phyloP scores from a whole-genome alignment of 1,140 invertebrate species.

The Portunus trituberculatus region DNA sequence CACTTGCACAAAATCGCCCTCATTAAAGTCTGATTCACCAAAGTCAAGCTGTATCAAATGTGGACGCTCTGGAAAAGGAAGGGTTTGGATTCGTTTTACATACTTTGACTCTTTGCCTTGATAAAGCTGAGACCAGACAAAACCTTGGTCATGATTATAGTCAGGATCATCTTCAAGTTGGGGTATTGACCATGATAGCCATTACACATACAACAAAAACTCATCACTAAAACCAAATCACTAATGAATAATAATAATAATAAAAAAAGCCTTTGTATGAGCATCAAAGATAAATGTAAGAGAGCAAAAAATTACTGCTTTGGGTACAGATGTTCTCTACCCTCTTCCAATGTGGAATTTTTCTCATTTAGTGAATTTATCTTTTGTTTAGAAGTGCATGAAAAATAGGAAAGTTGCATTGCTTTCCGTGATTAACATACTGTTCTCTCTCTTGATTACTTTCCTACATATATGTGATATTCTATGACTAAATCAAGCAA shows the following conservation, averaged over 20 bases:
- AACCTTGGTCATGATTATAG: neutral
- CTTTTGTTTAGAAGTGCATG: neutral
- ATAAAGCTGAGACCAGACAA: neutral
- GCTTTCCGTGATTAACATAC: neutral
- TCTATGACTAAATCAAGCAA: neutral
- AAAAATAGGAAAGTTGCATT: neutral
- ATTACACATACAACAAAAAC: neutral
- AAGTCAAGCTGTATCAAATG: conserved; percentile 76
- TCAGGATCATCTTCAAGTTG: conserved; percentile 36
- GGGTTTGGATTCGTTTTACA: conserved; percentile 26
- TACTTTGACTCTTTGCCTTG: neutral
- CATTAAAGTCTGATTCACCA: conserved; percentile 78
- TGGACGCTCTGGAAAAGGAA: conserved; percentile 73
- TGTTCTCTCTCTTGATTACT: neutral
- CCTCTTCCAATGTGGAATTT: neutral
- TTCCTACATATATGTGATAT: neutral
- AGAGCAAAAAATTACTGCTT: neutral
- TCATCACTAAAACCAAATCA: neutral
- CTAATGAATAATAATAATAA: too few relatives aligned
- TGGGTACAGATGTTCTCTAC: neutral
- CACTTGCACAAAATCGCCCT: conserved; percentile 83
- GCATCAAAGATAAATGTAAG: neutral
- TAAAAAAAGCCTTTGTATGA: neutral
- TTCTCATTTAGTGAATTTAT: neutral
- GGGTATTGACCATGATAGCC: conserved; percentile 6